Evolutionary conservation across 2,797 vertebrate species (phyloP).

Genomic region (Bradypodion pumilum): DNA sequence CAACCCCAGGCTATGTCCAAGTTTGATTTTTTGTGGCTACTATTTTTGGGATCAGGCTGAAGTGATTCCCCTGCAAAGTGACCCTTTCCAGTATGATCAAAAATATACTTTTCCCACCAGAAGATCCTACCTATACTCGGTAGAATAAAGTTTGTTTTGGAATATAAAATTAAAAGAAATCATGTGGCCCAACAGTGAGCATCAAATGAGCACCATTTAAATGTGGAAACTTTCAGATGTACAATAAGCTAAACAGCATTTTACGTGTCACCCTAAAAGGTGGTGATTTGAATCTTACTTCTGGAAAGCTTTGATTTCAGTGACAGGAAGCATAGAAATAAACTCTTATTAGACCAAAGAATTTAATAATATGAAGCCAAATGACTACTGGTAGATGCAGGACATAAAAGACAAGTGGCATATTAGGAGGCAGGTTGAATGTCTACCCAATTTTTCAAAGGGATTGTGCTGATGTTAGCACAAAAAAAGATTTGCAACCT

Average conservation of each 20-base stretch:
- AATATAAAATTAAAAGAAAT: background rate
- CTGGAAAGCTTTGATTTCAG: background rate
- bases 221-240: background rate
- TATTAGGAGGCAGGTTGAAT: slow-evolving; percentile 1
- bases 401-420: background rate
- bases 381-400: background rate
- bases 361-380: background rate
- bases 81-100: too few relatives aligned
- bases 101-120: too few relatives aligned
- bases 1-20: too few relatives aligned
- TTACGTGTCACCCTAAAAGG: background rate
- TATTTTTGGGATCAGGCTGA: too few relatives aligned
- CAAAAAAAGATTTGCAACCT: slow-evolving; percentile 32
- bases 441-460: background rate
- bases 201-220: background rate
- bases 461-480: background rate
- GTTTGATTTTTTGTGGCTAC: too few relatives aligned
- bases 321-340: background rate
- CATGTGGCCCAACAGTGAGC: background rate
- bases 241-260: background rate
- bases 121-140: background rate
- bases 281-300: background rate
- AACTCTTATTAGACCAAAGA: background rate
- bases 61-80: too few relatives aligned
- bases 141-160: background rate